Percentiles rank a stretch among this genome's conserved stretches.
Conservation (phyloP, 2,888 invertebrate genomes). For the Aspidapion aeneum region DNA sequence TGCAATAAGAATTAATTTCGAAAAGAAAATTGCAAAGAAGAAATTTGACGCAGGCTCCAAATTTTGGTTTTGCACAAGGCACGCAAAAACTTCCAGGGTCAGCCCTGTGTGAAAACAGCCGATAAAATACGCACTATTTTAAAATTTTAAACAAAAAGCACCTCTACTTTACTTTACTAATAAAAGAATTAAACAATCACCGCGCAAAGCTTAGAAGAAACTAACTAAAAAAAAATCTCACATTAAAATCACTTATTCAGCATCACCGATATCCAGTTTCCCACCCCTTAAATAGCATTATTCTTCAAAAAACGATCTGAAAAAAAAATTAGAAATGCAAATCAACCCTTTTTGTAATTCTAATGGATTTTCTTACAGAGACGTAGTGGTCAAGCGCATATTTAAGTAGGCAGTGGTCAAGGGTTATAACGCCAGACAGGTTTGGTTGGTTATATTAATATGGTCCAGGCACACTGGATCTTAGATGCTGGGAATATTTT, state of each 20-base stretch:
- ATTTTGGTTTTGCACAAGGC: no score
- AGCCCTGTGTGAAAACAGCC: no score
- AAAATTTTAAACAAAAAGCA: no score
- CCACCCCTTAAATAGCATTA: not conserved
- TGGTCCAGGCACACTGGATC: not conserved
- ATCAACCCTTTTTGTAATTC: conserved; percentile 4
- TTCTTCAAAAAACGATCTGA: not conserved
- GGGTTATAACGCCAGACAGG: not conserved
- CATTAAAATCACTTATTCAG: not conserved
- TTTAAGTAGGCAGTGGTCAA: not conserved
- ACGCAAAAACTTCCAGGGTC: no score
- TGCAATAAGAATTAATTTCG: no score
- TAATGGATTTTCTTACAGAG: not conserved
- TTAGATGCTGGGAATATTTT: not conserved
- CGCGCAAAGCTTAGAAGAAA: not conserved
- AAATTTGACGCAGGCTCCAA: no score
- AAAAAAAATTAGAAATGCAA: conserved; percentile 2
- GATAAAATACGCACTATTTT: no score
- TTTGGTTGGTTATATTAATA: no score
- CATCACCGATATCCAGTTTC: not conserved
- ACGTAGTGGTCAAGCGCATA: not conserved
- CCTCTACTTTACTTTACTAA: no score
- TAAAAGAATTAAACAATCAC: not conserved
- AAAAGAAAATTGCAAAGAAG: no score
- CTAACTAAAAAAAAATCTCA: not conserved